phyloP scores from a whole-genome alignment of 1,140 invertebrate species.

The Paramacrobiotus metropolitanus region DNA sequence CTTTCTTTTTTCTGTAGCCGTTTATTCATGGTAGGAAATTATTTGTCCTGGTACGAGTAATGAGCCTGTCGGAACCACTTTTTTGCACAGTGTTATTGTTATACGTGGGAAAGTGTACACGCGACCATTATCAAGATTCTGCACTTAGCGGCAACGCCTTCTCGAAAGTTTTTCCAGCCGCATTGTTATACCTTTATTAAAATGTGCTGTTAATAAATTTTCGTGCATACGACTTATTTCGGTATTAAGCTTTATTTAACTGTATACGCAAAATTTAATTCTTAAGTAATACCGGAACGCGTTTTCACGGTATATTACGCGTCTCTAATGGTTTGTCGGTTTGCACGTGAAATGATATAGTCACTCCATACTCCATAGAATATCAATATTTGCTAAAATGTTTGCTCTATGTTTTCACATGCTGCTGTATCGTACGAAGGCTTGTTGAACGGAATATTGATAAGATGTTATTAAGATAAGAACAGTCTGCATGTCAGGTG shows the following conservation, averaged over 20 bases:
- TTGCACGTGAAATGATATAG: background rate
- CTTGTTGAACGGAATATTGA: background rate
- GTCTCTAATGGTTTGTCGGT: background rate
- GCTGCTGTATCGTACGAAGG: background rate
- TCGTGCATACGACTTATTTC: background rate
- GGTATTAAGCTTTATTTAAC: background rate
- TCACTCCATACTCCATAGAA: background rate
- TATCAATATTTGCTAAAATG: slow-evolving; percentile 4
- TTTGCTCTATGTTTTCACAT: slow-evolving; percentile 2
- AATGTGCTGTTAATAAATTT: background rate
- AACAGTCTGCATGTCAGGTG: background rate
- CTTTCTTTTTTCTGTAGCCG: background rate
- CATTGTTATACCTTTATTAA: too few relatives aligned
- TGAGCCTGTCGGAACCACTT: slow-evolving; percentile 1
- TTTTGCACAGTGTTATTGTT: background rate
- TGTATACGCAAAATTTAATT: background rate
- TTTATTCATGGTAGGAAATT: background rate
- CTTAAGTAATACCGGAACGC: background rate
- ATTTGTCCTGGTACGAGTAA: background rate
- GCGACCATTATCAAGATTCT: background rate
- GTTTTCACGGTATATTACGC: background rate
- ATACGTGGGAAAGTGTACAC: slow-evolving; percentile 6
- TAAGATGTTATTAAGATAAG: slow-evolving; percentile 2
- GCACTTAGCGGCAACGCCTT: background rate
- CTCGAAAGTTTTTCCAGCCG: background rate